Evolutionary conservation across 2,113 vertebrate species (phyloP), one percentile per base, ranked within the genome.

Genomic region (Steatornis caripensis): DNA sequence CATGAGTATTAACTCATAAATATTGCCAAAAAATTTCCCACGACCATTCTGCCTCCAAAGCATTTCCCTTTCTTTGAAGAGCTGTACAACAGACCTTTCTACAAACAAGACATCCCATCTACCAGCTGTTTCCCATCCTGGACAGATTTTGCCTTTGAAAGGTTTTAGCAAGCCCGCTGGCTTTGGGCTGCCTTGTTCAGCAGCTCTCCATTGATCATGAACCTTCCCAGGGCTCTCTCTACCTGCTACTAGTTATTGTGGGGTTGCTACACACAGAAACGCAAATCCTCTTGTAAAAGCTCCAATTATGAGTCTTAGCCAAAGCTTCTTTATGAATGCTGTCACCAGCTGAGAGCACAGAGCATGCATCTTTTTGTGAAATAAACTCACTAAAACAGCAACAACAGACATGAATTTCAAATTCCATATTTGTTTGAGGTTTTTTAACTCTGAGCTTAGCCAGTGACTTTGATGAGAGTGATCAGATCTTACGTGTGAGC

Each of bases 181-280:
- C 71, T 96, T 92, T 74, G 45, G 62, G 53, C 61, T 86, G 89
- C 76, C 84, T 79, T 71, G 21, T 57, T 93, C 95, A 96, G 82
- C 88, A 95, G 87, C 66, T 96, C 86, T 55, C 54, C 53, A 71
- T 64, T 90, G 85, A 97, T 87, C 92, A 96, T 37, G 54, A 96
- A 83, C 69, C 93, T 68, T 94, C 48, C 54, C 79, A 79, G 86
- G 54, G 54, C 39, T 22, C 27, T 5, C n/a, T 30, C 64, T 71
- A 85, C 77, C 81, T 66, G 66, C 54, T 60, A 60, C 45, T 46
- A n/a, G 69, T 45, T 82, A 68, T 55, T 76, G 57, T 22, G 74
- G 75, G 41, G n/a, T 55, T 72, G 54, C 66, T 45, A 74, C 84
- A 45, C 43, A 64, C 36, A 76, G 69, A 62, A 84, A 91, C 2